Evolutionary conservation across 2,797 vertebrate genomes (phyloP), one percentile per base, ranked within the genome.

Genomic region (Galago senegalensis): DNA sequence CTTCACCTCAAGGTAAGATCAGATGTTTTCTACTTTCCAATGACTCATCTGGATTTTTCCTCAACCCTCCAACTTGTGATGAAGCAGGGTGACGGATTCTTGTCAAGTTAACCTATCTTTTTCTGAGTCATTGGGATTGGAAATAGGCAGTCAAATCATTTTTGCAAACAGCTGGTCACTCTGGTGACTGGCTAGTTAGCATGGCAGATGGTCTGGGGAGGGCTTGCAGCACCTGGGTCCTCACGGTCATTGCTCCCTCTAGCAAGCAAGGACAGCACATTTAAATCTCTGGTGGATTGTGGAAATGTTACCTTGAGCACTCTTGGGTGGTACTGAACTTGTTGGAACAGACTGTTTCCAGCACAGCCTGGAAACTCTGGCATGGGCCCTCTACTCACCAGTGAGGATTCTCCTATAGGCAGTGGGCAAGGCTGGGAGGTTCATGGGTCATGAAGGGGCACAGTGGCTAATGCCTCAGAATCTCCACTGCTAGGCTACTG

Each of bases 341-440:
- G 87, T 63, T 58, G 16, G 10, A 67, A 58, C 80, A 79, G 65
- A 61, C 61, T 25, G 3, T 65, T 34, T 96, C 11, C 43, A 65
- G 27, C 0, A 21, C 65, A 56, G 3, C 27, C 14, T 80, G 31
- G 43, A 60, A 20, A 34, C 21, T 11, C 31, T 37, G 88, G 89
- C 43, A 1, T 0, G 0, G 5, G 25, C 29, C 49, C 9, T 70
- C 34, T 0, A 5, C 67, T 65, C 40, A 69, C 3, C 9, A 43
- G 1, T 34, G 21, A 6, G 43, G 58, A 21, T 46, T 89, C 63
- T 70, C 7, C 34, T 3, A 40, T 34, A 89, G 77, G 10, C 72
- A 43, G 3, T 21, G 18, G 93, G 43, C 18, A 49, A 31, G 70
- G 21, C 53, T 17, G 31, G 63, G 40, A 46, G 40, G 20, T 8